Base-by-base conservation (phyloP, 1,140 invertebrate genomes). In the Bombus superbus region DNA sequence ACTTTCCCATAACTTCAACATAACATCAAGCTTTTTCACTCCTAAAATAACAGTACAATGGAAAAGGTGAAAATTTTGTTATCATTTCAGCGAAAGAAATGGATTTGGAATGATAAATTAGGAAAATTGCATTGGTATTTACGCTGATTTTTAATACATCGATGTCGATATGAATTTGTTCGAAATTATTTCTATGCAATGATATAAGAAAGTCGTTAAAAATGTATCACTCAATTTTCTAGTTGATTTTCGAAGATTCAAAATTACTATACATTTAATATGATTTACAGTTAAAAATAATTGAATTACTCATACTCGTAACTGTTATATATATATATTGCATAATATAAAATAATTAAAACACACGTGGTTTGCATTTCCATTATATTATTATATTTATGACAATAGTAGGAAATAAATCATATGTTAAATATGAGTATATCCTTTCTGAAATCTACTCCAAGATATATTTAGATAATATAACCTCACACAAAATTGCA, bases 341-440 rank as follows among this genome's bases (percentile, higher is more conserved):
- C 76, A 72, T 80, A 85, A 85, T 72, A 80, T 85, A 40, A 85
- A 85, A 85, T 42, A 72, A 69, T 72, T 72, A 80, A 80, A 73
- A 62, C 38, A 18, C 77, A 80, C 77, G 77, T 85, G 83, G 42
- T 72, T 62, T 80, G 18, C 22, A 62, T 72, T 59, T 79, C 2
- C 25, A 47, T 71, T 44, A 40, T 25, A 72, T 25, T 28, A 25
- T 32, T 53, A 53, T 53, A 53, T 53, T 47, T 73, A 8, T 15
- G 35, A 11, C 2, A 44, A 38, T 47, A 53, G 22, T 59, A 32
- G 8, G 2, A 6, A 64, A 72, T 47, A 71, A 59, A 85, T 38
- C 8, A n/a, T 72, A 25, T 1, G 6, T 3, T 28, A 18, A 73
- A 72, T 44, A 22, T 18, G 8, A 47, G 5, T 1, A 5, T 57